phyloP scores from a whole-genome alignment of 2,797 vertebrate species.

The Hippoglossus hippoglossus region DNA sequence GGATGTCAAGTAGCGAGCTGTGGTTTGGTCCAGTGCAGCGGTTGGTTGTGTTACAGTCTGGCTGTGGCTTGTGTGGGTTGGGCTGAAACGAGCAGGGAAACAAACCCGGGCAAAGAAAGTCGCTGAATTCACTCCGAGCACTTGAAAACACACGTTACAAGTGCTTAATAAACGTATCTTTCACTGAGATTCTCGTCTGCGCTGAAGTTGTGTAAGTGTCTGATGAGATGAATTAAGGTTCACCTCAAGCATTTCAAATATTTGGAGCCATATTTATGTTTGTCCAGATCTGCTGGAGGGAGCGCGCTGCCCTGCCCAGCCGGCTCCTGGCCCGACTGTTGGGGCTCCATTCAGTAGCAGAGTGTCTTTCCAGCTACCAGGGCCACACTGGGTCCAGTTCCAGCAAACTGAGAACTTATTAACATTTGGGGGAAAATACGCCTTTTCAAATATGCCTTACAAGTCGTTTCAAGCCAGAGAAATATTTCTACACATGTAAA shows the following conservation, averaged over 20 bases:
- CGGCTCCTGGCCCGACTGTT: conserved; percentile 59
- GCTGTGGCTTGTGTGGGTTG: conserved; percentile 73
- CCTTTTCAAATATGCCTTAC: conserved; percentile 74
- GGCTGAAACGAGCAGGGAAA: conserved; percentile 59
- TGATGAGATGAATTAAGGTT: conserved; percentile 68
- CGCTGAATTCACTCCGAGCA: conserved; percentile 46
- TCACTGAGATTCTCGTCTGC: conserved; percentile 49
- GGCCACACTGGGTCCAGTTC: conserved; percentile 65
- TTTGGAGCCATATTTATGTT: conserved; percentile 73
- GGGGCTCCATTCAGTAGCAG: conserved; percentile 70
- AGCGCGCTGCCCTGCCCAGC: conserved; percentile 60
- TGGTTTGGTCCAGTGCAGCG: conserved; percentile 62
- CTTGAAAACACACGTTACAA: conserved; percentile 65
- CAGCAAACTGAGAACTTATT: conserved; percentile 77
- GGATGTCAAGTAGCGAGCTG: conserved; percentile 66
- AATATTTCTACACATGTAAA: conserved; percentile 78
- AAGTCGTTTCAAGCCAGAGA: conserved; percentile 72
- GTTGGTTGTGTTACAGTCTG: conserved; percentile 74
- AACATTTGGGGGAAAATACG: conserved; percentile 69
- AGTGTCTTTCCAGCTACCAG: conserved; percentile 75
- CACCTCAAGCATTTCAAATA: conserved; percentile 70
- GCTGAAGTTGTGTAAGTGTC: conserved; percentile 57
- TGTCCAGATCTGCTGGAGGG: conserved; percentile 69
- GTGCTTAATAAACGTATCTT: conserved; percentile 63
- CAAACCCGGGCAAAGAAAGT: conserved; percentile 50